Conservation (phyloP, 2,113 vertebrate genomes). For the Agapornis roseicollis region DNA sequence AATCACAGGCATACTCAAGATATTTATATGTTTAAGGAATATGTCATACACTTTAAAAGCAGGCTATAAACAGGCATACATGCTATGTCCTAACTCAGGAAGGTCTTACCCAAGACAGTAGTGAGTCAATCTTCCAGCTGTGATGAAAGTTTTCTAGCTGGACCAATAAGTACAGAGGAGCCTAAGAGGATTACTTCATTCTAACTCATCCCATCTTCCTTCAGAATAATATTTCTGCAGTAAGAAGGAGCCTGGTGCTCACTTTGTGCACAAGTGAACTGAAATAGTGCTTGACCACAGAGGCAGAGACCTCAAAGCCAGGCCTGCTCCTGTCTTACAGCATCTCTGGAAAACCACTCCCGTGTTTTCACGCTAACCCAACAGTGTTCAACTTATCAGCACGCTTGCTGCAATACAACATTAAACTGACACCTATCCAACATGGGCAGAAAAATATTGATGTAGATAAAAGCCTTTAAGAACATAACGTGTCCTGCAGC, state of each 20-base stretch:
- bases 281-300: not conserved
- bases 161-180: not conserved
- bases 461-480: not conserved
- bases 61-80: not conserved
- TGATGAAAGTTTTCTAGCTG: not conserved
- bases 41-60: not conserved
- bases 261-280: not conserved
- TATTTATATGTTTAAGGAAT: not conserved
- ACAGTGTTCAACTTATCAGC: not conserved
- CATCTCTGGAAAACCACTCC: not conserved
- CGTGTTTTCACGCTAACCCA: accelerated
- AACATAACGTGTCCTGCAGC: not conserved
- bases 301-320: not conserved
- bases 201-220: not conserved
- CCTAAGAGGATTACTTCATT: not conserved
- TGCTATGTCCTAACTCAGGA: not conserved
- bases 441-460: not conserved
- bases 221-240: not conserved
- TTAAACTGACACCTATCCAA: not conserved
- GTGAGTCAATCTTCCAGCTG: not conserved
- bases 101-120: not conserved
- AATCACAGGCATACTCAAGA: not conserved
- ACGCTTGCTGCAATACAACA: not conserved
- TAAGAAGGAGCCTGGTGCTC: not conserved
- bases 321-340: not conserved